These are phyloP conservation scores for Drosophila hamatofila DNA, from an alignment of 2,888 invertebrate genomes.

Conservation along the genomic window DNA sequence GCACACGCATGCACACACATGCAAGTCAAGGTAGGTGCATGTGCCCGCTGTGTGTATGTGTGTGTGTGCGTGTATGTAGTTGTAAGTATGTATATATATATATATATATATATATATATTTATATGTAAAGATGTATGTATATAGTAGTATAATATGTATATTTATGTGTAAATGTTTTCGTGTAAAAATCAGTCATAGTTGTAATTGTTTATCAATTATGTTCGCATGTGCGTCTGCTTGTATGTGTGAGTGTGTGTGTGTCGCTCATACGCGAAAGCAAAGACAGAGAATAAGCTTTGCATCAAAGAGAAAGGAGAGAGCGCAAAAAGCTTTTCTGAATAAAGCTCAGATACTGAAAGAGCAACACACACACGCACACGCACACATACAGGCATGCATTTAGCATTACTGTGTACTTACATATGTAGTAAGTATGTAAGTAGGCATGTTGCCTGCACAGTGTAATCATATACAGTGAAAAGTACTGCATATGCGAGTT, in stretches of 20 bases:
- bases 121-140: constrained; percentile 38
- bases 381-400: constrained; percentile 4
- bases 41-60: background rate
- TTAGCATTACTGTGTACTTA: constrained; percentile 31
- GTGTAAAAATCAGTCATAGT: constrained; percentile 82
- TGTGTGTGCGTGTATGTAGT: background rate
- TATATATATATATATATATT: constrained; percentile 28
- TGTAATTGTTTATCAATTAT: constrained; percentile 68
- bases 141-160: constrained; percentile 49
- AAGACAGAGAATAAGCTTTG: constrained; percentile 5
- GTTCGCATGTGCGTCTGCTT: constrained; percentile 25
- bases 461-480: constrained; percentile 29
- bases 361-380: background rate
- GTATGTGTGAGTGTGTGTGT: constrained; percentile 1
- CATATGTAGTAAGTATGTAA: constrained; percentile 39
- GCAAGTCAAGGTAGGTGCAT: background rate
- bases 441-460: constrained; percentile 37
- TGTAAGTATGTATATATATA: constrained; percentile 41
- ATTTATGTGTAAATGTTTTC: constrained; percentile 71
- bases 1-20: constrained; percentile 17
- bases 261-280: constrained; percentile 7
- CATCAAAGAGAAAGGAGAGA: background rate
- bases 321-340: constrained; percentile 17
- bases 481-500: constrained; percentile 23
- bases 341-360: constrained; percentile 2